Conservation (phyloP, 2,797 vertebrate genomes). For the Jordanella pulchra region DNA sequence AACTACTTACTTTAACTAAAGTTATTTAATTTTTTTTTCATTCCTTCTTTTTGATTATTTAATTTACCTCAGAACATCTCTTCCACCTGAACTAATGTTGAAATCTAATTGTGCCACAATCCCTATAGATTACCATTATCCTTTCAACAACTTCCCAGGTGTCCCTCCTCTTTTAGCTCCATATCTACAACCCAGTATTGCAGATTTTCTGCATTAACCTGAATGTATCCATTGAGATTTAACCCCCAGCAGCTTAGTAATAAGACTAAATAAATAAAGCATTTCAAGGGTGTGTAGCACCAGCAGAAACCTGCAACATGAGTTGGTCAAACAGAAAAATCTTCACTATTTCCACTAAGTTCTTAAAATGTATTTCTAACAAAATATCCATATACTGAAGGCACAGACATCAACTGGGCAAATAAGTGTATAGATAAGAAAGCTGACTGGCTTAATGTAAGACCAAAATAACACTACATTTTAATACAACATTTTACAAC, state of each 20-base stretch:
- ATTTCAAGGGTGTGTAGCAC: not conserved
- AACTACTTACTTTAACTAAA: not conserved
- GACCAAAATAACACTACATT: no score
- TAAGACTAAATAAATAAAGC: conserved; percentile 4
- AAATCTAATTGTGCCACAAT: not conserved
- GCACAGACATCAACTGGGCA: conserved; percentile 22
- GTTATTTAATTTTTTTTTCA: not conserved
- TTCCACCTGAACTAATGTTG: not conserved
- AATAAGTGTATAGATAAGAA: conserved; percentile 30
- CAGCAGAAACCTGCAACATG: not conserved
- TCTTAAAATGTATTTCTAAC: conserved; percentile 4
- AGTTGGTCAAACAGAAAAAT: conserved; percentile 11
- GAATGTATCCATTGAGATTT: conserved; percentile 16
- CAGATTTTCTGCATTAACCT: conserved; percentile 20
- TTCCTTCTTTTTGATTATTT: not conserved
- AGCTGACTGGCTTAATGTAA: conserved; percentile 9
- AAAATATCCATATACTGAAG: conserved; percentile 49
- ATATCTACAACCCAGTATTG: not conserved
- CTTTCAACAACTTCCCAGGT: not conserved
- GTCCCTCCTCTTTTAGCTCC: not conserved
- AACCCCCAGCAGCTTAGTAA: conserved; percentile 13
- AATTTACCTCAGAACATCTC: not conserved
- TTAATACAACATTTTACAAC: no score
- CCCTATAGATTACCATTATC: not conserved
- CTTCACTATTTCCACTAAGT: conserved; percentile 14